Evolutionary conservation across 2,888 invertebrate species (phyloP).

Genomic region (Thera britannica): DNA sequence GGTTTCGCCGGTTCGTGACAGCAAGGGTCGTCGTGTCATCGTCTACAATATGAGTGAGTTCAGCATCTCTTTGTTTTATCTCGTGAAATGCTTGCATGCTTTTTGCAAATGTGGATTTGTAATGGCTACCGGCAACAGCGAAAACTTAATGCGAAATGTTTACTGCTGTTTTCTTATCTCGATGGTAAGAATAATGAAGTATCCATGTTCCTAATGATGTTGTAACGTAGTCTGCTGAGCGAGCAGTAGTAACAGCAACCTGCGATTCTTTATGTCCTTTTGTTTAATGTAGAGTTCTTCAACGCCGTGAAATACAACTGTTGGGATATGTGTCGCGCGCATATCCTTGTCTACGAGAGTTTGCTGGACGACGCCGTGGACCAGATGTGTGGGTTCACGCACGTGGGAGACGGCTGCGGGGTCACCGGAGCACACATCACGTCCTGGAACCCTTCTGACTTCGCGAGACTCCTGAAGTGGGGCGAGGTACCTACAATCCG

Average conservation of each 20-base stretch:
- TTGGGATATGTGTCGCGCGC: conserved; percentile 89
- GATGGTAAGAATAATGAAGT: not conserved
- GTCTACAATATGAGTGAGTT: conserved; percentile 86
- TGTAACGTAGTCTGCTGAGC: conserved; percentile 1
- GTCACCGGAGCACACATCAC: conserved; percentile 87
- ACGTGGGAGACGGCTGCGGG: conserved; percentile 88
- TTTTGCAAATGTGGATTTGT: conserved; percentile 41
- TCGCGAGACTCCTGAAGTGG: conserved; percentile 89
- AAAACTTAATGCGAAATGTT: conserved; percentile 34
- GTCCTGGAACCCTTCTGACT: conserved; percentile 90
- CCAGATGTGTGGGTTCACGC: conserved; percentile 90
- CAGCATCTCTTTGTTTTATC: conserved; percentile 45
- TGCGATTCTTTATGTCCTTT: not conserved
- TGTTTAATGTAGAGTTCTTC: conserved; percentile 83
- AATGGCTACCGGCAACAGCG: conserved; percentile 19
- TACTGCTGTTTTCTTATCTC: conserved; percentile 9
- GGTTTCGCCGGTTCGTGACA: conserved; percentile 90
- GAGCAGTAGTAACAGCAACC: not conserved
- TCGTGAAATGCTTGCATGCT: conserved; percentile 32
- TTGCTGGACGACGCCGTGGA: conserved; percentile 90
- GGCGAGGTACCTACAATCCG: conserved; percentile 84
- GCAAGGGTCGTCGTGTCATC: conserved; percentile 89
- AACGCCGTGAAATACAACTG: conserved; percentile 87
- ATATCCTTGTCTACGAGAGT: conserved; percentile 89
- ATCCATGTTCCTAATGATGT: not conserved